phyloP scores from a whole-genome alignment of 2,888 invertebrate species.

The Sinopyrophorus schimmeli region DNA sequence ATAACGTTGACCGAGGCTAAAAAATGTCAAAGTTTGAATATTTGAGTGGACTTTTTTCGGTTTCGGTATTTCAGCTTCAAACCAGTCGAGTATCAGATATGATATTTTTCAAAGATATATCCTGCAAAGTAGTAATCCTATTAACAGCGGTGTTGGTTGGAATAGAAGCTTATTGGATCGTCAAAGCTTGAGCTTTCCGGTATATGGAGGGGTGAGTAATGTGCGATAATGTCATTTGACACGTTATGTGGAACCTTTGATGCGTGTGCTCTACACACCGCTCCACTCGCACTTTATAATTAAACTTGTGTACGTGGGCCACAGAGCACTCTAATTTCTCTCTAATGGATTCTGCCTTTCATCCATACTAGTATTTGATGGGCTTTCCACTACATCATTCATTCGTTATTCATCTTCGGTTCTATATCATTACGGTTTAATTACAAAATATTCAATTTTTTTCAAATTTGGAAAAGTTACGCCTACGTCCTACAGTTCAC shows the following conservation, averaged over 20 bases:
- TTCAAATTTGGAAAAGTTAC: too few species aligned
- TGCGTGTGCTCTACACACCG: constrained; percentile 38
- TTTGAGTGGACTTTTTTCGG: too few species aligned
- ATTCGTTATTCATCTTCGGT: constrained; percentile 27
- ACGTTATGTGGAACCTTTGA: constrained; percentile 41
- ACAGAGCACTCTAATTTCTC: constrained; percentile 46
- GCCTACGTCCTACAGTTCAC: too few species aligned
- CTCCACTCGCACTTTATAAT: constrained; percentile 46
- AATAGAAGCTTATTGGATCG: constrained; percentile 38
- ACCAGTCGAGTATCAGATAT: too few species aligned
- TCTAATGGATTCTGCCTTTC: constrained; percentile 50
- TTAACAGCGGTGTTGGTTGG: constrained; percentile 36
- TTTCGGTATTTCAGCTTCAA: too few species aligned
- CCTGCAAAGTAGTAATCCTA: constrained; percentile 34
- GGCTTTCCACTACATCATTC: constrained; percentile 28
- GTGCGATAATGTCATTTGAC: constrained; percentile 42
- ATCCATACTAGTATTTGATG: constrained; percentile 41
- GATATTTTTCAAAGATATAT: constrained; percentile 26
- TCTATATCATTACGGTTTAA: constrained; percentile 17
- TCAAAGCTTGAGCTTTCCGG: constrained; percentile 37
- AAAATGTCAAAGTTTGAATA: too few species aligned
- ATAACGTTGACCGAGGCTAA: too few species aligned
- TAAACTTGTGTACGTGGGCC: constrained; percentile 47
- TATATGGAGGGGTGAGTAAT: constrained; percentile 35
- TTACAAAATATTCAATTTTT: too few species aligned